phyloP scores from a whole-genome alignment of 2,113 vertebrate genomes.

The Cariama cristata region DNA sequence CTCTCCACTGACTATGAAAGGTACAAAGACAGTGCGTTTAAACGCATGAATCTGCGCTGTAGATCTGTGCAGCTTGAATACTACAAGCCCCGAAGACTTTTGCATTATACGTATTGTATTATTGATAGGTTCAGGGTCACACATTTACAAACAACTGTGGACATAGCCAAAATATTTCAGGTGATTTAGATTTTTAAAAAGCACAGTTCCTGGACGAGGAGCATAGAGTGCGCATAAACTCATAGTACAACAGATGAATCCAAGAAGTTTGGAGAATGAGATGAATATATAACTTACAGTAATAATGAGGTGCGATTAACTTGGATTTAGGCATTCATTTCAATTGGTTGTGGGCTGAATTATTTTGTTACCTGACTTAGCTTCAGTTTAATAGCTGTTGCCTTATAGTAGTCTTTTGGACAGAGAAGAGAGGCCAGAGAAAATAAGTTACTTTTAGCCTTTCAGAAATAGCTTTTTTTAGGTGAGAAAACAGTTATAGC shows the following conservation, averaged over 20 bases:
- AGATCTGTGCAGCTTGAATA: not conserved
- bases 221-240: not conserved
- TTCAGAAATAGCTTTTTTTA: constrained; percentile 16
- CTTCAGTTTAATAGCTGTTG: not conserved
- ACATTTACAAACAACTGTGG: not conserved
- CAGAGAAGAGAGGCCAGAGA: not conserved
- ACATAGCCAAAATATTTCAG: not conserved
- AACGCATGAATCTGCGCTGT: not conserved
- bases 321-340: not conserved
- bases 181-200: not conserved
- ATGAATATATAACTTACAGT: not conserved
- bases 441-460: constrained; percentile 7
- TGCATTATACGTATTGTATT: not conserved
- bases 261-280: not conserved
- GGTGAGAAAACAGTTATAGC: not conserved
- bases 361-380: not conserved
- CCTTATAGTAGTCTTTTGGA: not conserved
- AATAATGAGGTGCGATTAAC: not conserved
- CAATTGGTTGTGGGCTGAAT: not conserved
- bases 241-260: not conserved
- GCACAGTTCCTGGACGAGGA: not conserved
- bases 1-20: not conserved
- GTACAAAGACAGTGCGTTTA: not conserved
- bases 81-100: not conserved
- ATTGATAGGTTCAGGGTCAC: not conserved